Evolutionary conservation across 2,797 vertebrate genomes (phyloP).

Genomic region (Gallinago stenura): DNA sequence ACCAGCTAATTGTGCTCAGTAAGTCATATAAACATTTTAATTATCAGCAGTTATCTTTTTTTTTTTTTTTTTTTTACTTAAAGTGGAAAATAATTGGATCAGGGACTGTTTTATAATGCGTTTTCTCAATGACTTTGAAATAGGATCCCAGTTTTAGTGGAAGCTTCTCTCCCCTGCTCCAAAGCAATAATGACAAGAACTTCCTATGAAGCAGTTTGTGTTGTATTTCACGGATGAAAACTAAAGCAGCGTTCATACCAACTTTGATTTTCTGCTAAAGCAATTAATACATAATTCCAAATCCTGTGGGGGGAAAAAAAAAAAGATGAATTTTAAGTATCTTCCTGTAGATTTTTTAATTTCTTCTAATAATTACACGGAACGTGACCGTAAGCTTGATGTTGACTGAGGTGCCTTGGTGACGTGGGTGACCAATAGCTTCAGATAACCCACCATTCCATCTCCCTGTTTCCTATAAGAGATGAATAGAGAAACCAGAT

Average conservation of each 20-base stretch:
- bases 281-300: not conserved
- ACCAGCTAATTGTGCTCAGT: not conserved
- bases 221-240: not conserved
- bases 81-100: not conserved
- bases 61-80: not conserved
- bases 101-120: not conserved
- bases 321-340: not conserved
- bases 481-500: not conserved
- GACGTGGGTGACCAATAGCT: not conserved
- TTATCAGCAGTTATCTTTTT: not conserved
- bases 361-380: not conserved
- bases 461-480: not conserved
- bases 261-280: not conserved
- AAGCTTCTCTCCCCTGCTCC: not conserved
- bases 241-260: not conserved
- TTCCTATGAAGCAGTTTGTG: not conserved
- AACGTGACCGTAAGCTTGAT: not conserved
- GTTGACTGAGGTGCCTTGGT: not conserved
- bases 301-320: accelerated
- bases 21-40: not conserved
- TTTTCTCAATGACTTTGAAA: not conserved
- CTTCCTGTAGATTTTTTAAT: not conserved
- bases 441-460: not conserved
- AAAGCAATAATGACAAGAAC: not conserved
- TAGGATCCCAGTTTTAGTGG: not conserved